Base-by-base conservation (phyloP, 2,888 invertebrate species). In the Lycaena phlaeas region DNA sequence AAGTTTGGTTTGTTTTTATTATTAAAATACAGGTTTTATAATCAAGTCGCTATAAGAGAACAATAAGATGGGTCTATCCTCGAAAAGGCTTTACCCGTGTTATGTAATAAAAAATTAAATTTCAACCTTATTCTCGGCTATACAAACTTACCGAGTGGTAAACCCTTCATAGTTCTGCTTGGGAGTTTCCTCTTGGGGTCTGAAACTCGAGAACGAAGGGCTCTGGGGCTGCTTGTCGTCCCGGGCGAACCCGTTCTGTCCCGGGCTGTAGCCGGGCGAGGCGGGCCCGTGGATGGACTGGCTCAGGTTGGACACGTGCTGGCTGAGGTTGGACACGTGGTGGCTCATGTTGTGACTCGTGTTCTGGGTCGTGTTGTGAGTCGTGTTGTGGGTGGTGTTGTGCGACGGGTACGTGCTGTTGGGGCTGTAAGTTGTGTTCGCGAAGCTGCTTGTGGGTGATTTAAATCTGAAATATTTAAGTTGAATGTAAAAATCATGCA, bases 81-180 rank as follows among this genome's bases (percentile, higher is more conserved):
- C n/a, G n/a, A n/a, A n/a, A n/a, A n/a, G n/a, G n/a, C n/a, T n/a
- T n/a, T n/a, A n/a, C n/a, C n/a, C n/a, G n/a, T n/a, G n/a, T n/a
- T 5, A 25, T 7, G 25, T 25, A 25, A 25, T 14, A 29, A 30
- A 30, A 30, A 14, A 30, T 29, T n/a, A n/a, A n/a, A 29, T 30
- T 30, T 30, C 15, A 15, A 30, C 30, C 30, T 14, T 1, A 15
- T 26, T 22, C 5, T 11, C 27, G 37, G 26, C 3, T 14, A 15
- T n/a, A n/a, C 22, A 44, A 27, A 57, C 85, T 85, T 50, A 89
- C 89, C 88, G 88, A 39, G 89, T 88, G 9, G 89, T 89, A 56
- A 88, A 90, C 39, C 89, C 89, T 56, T 90, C 89, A 56, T 90
- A 90, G 49, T 81, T 88, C 54, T 85, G 85, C 29, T 79, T 81